Evolutionary conservation across 2,113 vertebrate genomes (phyloP), one percentile per base, ranked within the genome.

Genomic region (Tetrax tetrax): DNA sequence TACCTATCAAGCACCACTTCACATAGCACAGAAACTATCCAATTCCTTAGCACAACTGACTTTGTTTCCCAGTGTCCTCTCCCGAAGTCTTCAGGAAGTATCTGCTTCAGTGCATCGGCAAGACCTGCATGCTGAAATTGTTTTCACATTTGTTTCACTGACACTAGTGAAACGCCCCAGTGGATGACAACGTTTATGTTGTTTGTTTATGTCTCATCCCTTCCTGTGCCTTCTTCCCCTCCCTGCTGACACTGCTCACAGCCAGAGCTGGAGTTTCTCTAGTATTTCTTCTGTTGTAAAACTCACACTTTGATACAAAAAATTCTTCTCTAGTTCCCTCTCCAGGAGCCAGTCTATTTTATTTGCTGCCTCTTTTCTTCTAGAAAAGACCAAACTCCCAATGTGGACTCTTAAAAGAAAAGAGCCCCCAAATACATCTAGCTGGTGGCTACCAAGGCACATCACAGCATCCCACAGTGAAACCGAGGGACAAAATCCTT

Each of bases 101-200:
- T 21, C n/a, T 60, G 43, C 81, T 84, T 48, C 53, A 63, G 60
- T 4, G 27, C 68, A 19, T 1, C 2, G 33, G 50, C 70, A 82
- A 48, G 75, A 75, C 29, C 22, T 64, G 35, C 72, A 57, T 7
- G 28, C 43, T 8, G 9, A n/a, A 33, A 38, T 0, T 70, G 56
- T 14, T 57, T 74, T 4, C 0, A 4, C 41, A 22, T n/a, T 69
- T 60, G 33, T 12, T 76, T 45, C 56, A 37, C 27, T 1, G 0
- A 24, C 35, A 59, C 51, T 1, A 10, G 2, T 28, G 59, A 54
- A 91, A 66, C 1, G 4, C 3, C 38, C 35, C n/a, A 12, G 35
- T 7, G 56, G 38, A 33, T 35, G 51, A 33, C 16, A 19, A 72
- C 0, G 0, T 13, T 77, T 19, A 53, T 21, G 0, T 1, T n/a